These are phyloP conservation scores for Ammodytes marinus DNA, from an alignment of 2,113 vertebrate species.

Conservation along the genomic window DNA sequence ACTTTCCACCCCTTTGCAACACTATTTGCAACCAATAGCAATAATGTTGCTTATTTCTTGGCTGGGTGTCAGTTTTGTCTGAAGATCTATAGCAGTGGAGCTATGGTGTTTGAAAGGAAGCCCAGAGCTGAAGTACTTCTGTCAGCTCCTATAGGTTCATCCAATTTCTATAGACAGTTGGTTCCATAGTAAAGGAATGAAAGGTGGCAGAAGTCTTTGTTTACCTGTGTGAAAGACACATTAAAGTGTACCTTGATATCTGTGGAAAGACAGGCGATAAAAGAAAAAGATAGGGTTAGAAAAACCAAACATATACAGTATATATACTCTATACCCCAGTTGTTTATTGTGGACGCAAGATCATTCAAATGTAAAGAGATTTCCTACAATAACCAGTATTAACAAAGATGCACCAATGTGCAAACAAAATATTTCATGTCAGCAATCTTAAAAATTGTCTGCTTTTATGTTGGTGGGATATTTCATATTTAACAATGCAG, in stretches of 20 bases:
- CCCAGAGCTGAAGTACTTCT: background rate
- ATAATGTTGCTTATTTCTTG: background rate
- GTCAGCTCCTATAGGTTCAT: slow-evolving; percentile 6
- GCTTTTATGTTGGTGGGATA: background rate
- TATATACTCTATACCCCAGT: background rate
- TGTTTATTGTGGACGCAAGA: background rate
- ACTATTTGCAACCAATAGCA: background rate
- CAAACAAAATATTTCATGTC: background rate
- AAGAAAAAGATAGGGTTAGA: background rate
- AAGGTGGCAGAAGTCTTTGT: slow-evolving; percentile 18
- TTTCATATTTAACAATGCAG: background rate
- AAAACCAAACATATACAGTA: slow-evolving; percentile 5
- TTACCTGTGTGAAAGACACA: slow-evolving; percentile 23
- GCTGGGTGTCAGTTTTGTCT: background rate
- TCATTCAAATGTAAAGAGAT: background rate
- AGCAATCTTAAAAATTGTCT: background rate
- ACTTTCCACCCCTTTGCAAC: no score
- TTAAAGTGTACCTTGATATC: slow-evolving; percentile 37
- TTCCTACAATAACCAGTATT: background rate
- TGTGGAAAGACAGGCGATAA: slow-evolving; percentile 14
- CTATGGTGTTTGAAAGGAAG: background rate
- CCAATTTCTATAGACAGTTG: background rate
- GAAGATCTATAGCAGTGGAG: background rate
- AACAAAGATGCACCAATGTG: background rate
- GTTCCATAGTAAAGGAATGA: background rate